Evolutionary conservation across 2,113 vertebrate genomes (phyloP).

Genomic region (Leptobrachium ailaonicum): DNA sequence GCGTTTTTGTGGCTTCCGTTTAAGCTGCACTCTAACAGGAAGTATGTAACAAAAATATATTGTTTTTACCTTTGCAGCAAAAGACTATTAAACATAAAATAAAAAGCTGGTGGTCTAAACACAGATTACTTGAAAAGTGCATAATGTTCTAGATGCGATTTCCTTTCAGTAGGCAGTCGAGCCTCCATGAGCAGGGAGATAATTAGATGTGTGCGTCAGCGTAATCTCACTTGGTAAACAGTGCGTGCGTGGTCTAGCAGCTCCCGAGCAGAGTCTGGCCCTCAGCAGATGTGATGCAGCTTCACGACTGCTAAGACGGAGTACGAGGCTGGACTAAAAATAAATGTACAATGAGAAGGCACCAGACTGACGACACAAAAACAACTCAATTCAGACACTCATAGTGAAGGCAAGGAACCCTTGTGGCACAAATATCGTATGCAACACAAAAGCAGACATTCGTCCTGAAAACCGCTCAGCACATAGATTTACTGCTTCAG

Average conservation of each 20-base stretch:
- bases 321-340: background rate
- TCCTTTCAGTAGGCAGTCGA: background rate
- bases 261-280: background rate
- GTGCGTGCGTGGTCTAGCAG: background rate
- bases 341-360: background rate
- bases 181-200: background rate
- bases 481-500: too few relatives aligned
- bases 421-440: too few relatives aligned
- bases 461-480: too few relatives aligned
- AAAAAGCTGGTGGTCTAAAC: too few relatives aligned
- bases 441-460: too few relatives aligned
- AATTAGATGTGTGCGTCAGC: slow-evolving; percentile 5
- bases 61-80: too few relatives aligned
- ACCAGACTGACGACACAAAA: background rate
- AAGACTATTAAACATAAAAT: too few relatives aligned
- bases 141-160: too few relatives aligned
- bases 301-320: background rate
- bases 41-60: too few relatives aligned
- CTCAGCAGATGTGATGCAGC: background rate
- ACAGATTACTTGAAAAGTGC: too few relatives aligned
- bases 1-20: too few relatives aligned
- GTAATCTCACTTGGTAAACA: background rate
- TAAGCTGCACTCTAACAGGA: too few relatives aligned
- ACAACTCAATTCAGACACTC: background rate
- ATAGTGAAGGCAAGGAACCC: background rate